Evolutionary conservation across 2,888 invertebrate species (phyloP), one percentile per base, ranked within the genome.

Genomic region (Adelognathus sp.): DNA sequence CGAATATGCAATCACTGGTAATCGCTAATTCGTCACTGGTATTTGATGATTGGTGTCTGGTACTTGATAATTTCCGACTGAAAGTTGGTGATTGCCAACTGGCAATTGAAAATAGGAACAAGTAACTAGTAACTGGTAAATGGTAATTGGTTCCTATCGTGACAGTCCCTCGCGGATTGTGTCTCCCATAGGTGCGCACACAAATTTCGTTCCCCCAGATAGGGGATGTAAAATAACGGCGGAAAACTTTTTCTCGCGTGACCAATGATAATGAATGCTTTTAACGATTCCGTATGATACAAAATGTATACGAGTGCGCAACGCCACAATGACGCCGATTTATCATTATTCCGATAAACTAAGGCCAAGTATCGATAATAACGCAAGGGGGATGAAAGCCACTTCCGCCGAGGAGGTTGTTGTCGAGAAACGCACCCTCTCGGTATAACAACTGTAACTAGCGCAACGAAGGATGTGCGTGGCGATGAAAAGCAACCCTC

Each of bases 281-380:
- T 46, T 41, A 3, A 18, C 46, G n/a, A 67, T 44, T 67, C 27
- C 52, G 67, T n/a, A 52, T 60, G 46, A n/a, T 24, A 46, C 11
- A 41, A 21, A 31, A 29, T 64, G 18, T 33, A 50, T 16, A 24
- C 54, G 7, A 6, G 11, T 69, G 56, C 56, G 63, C 16, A n/a
- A 21, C 21, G 24, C 31, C 52, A 61, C 41, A 36, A 56, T 4
- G 64, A 29, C 63, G 73, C 41, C 31, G 31, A 31, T 41, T 58
- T 36, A 39, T 64, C 60, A 54, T 78, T 52, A 54, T 54, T 39
- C 54, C 66, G 66, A 54, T 56, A 71, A 79, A 60, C 60, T 70
- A 66, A 56, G 44, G 52, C 21, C 39, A 61, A 63, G 74, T 74
- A 74, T 82, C 74, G 73, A 81, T 82, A 75, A 82, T 76, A 76